A percentile compares a stretch with the other conserved stretches of the same genome.
Evolutionary conservation across 2,888 invertebrate genomes (phyloP).

Genomic region (Volucella inflata): DNA sequence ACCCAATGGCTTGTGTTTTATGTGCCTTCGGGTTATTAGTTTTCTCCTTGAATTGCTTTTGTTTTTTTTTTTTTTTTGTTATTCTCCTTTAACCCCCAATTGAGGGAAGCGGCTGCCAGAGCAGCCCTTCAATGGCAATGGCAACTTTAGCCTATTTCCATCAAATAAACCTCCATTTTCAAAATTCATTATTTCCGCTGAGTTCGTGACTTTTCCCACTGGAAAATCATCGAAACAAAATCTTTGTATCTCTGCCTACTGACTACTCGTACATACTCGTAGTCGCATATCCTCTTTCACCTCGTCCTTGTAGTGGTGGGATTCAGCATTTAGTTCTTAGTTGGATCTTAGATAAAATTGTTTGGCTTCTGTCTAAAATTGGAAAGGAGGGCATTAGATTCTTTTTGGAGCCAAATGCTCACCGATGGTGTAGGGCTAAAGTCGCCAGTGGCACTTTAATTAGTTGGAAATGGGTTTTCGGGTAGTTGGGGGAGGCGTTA

Average conservation of each 20-base stretch:
- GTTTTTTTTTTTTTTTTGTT: conserved; percentile 61
- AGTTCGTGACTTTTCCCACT: conserved; percentile 75
- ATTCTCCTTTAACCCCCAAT: conserved; percentile 20
- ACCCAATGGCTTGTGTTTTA: conserved; percentile 70
- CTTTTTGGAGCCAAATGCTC: conserved; percentile 38
- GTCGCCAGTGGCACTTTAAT: conserved; percentile 71
- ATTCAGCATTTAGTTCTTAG: conserved; percentile 33
- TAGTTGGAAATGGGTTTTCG: conserved; percentile 63
- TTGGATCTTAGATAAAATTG: conserved; percentile 66
- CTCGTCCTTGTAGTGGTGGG: conserved; percentile 1
- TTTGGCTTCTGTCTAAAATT: conserved; percentile 46
- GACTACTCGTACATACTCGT: too few species aligned
- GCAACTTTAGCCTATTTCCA: conserved; percentile 66
- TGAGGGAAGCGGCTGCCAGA: neutral
- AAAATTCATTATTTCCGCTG: conserved; percentile 75
- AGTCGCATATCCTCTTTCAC: neutral
- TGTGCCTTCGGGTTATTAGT: conserved; percentile 74
- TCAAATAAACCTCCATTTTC: conserved; percentile 75
- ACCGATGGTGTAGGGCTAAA: conserved; percentile 28
- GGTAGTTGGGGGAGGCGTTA: conserved; percentile 43
- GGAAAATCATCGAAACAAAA: conserved; percentile 71
- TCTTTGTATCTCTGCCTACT: conserved; percentile 24
- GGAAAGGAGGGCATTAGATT: conserved; percentile 4
- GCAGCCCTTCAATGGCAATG: conserved; percentile 12
- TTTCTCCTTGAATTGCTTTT: conserved; percentile 73